Evolutionary conservation across 2,888 invertebrate genomes (phyloP).

Genomic region (Dicycla oo): DNA sequence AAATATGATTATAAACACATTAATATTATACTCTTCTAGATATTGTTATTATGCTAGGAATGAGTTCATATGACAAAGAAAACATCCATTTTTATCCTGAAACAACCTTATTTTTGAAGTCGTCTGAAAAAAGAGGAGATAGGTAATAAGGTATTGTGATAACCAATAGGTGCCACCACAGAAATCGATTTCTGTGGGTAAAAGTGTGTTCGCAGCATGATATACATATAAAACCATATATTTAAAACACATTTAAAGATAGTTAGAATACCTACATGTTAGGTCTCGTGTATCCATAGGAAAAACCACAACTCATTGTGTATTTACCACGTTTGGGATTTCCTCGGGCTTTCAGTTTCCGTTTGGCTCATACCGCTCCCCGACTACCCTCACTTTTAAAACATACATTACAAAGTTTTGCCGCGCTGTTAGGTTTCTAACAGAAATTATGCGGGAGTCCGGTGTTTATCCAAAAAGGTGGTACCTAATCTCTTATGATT

Average conservation of each 20-base stretch:
- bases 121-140: background rate
- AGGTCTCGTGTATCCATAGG: constrained; percentile 15
- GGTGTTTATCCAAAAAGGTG: constrained; percentile 30
- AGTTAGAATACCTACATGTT: constrained; percentile 12
- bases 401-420: constrained; percentile 74
- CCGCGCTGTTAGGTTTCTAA: constrained; percentile 58
- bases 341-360: constrained; percentile 70
- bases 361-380: constrained; percentile 66
- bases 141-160: too few species aligned
- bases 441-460: constrained; percentile 43
- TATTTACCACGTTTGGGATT: constrained; percentile 78
- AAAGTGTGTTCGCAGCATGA: background rate
- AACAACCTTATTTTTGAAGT: background rate
- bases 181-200: too few species aligned
- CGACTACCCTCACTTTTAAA: constrained; percentile 71
- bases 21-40: background rate
- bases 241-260: constrained; percentile 15
- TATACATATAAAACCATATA: constrained; percentile 17
- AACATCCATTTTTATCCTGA: background rate
- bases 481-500: constrained; percentile 33
- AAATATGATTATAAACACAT: background rate
- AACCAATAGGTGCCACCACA: background rate
- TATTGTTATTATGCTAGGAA: background rate
- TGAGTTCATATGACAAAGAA: background rate
- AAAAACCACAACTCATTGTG: constrained; percentile 74